Base-by-base conservation (phyloP, 1,140 invertebrate genomes). In the Phortica variegata region DNA sequence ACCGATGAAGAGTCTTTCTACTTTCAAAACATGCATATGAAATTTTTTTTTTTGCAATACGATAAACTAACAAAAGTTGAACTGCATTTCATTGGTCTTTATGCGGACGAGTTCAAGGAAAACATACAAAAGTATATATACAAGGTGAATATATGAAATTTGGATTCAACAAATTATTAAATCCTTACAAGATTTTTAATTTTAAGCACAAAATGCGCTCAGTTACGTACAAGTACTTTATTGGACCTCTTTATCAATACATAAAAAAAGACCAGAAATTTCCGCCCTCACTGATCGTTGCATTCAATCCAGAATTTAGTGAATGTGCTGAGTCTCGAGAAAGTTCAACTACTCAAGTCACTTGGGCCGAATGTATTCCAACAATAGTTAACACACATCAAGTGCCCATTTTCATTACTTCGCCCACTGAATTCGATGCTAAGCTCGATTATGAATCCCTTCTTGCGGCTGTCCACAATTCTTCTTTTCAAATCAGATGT, bases 41-140 rank as follows among this genome's bases (percentile, higher is more conserved):
- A 41, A 17, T 66, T 66, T 26, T 58, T 71, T 29, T 71, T 71
- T 32, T 33, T 54, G 12, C 53, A 60, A 39, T 50, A 51, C 20
- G 42, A 26, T 17, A 34, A 40, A 16, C 32, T 71, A 19, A 44
- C 19, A 2, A 38, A 54, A 12, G 18, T 71, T 17, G 45, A 57
- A 6, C 19, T 71, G 2, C 39, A 44, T 29, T 59, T 71, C n/a
- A 71, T 71, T 49, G 66, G 66, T 2, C 37, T n/a, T n/a, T n/a
- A n/a, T n/a, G n/a, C n/a, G n/a, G n/a, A n/a, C n/a, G n/a, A n/a
- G n/a, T n/a, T n/a, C n/a, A n/a, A n/a, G n/a, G n/a, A n/a, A n/a
- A n/a, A n/a, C n/a, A n/a, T n/a, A n/a, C n/a, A n/a, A n/a, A n/a
- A n/a, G n/a, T n/a, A n/a, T n/a, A n/a, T n/a, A n/a, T n/a, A n/a